phyloP scores from a whole-genome alignment of 1,140 invertebrate species.

The Drosophila oshimai region DNA sequence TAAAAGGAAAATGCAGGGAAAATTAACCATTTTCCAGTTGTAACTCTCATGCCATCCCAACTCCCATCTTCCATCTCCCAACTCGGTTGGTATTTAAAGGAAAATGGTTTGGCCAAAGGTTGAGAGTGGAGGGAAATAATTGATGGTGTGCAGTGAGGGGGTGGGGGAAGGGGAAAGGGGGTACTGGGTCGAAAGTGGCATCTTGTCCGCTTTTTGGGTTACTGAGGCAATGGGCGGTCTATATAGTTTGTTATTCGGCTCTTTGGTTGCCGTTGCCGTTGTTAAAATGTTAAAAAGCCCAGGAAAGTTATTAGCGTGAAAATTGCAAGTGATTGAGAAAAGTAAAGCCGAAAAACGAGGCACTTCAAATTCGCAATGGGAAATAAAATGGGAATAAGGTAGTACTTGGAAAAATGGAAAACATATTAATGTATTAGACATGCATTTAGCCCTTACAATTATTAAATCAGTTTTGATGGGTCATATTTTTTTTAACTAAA shows the following conservation, averaged over 20 bases:
- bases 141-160: conserved; percentile 8
- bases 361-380: conserved; percentile 8
- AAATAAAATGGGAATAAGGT: background rate
- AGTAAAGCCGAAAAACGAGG: conserved; percentile 3
- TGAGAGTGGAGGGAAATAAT: conserved; percentile 31
- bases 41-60: conserved; percentile 17
- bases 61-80: background rate
- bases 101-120: conserved; percentile 46
- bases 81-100: conserved; percentile 61
- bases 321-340: conserved; percentile 47
- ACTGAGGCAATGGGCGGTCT: conserved; percentile 48
- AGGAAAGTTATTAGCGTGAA: conserved; percentile 68
- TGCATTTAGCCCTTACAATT: too few relatives aligned
- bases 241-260: conserved; percentile 30
- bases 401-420: background rate
- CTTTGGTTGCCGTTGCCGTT: conserved; percentile 17
- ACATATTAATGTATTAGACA: background rate
- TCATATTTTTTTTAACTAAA: too few relatives aligned
- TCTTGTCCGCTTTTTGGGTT: conserved; percentile 36
- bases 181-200: conserved; percentile 6
- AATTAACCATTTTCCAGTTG: conserved; percentile 46
- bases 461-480: too few relatives aligned
- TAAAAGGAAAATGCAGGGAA: conserved; percentile 42
- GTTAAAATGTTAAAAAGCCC: conserved; percentile 55
- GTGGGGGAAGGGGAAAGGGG: too few relatives aligned